Conservation (phyloP, 2,113 vertebrate genomes). For the Alexandromys fortis region DNA sequence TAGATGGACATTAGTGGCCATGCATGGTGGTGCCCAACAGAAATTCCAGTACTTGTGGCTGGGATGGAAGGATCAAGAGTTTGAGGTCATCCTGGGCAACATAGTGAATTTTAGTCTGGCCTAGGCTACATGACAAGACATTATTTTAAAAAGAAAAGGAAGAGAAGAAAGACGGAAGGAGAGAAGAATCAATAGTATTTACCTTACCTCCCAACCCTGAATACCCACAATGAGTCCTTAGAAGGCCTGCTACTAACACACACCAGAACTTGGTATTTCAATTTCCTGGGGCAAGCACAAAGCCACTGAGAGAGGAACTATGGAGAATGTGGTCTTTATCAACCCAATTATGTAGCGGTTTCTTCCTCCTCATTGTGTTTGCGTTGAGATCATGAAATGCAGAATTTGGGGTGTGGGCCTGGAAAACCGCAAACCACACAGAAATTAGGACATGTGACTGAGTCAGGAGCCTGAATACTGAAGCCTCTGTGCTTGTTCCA, state of each 20-base stretch:
- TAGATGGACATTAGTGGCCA: not conserved
- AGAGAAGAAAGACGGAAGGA: no score
- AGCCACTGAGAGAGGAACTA: no score
- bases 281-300: not conserved
- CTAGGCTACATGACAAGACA: not conserved
- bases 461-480: not conserved
- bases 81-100: no score
- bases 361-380: not conserved
- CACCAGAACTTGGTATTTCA: not conserved
- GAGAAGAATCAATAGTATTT: not conserved
- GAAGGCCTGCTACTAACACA: not conserved
- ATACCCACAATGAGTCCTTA: not conserved
- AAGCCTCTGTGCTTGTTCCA: not conserved
- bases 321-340: not conserved
- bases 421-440: not conserved
- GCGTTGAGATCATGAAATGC: not conserved
- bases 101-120: not conserved
- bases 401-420: not conserved
- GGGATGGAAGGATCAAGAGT: not conserved
- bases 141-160: not conserved
- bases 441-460: not conserved
- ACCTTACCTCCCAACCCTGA: rapidly evolving
- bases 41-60: not conserved
- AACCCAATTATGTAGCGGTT: not conserved
- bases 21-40: not conserved